Evolutionary conservation across 2,888 invertebrate species (phyloP).

Genomic region (Fissipunctia ypsillon): DNA sequence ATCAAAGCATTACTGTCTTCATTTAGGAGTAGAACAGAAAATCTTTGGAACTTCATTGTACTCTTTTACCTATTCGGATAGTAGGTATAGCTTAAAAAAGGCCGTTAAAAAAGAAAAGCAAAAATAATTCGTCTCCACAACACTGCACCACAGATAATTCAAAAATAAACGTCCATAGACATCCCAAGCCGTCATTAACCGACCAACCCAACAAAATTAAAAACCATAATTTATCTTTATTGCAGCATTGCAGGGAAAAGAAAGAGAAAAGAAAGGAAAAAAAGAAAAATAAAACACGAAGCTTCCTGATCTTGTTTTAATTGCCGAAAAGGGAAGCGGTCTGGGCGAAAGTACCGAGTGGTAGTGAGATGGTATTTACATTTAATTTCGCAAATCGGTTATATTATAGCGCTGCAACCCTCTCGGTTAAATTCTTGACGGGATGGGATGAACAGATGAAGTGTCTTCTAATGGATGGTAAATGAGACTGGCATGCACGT

Average conservation of each 20-base stretch:
- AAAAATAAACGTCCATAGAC: slow-evolving; percentile 50
- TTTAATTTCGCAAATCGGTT: slow-evolving; percentile 78
- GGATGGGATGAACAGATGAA: slow-evolving; percentile 51
- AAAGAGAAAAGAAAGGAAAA: slow-evolving; percentile 67
- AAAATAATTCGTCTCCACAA: slow-evolving; percentile 8
- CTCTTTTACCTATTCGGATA: not conserved
- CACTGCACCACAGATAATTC: slow-evolving; percentile 35
- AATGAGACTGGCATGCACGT: slow-evolving; percentile 22
- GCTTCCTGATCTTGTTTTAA: slow-evolving; percentile 82
- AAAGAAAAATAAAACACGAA: slow-evolving; percentile 67
- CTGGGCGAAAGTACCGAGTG: slow-evolving; percentile 64
- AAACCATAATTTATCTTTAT: slow-evolving; percentile 88
- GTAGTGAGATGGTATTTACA: slow-evolving; percentile 67
- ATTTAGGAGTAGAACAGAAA: too few relatives aligned
- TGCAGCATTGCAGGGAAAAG: slow-evolving; percentile 74
- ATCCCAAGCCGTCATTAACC: slow-evolving; percentile 59
- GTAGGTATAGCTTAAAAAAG: too few relatives aligned
- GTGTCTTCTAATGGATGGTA: slow-evolving; percentile 44
- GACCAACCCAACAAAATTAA: slow-evolving; percentile 80
- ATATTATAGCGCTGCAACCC: slow-evolving; percentile 66
- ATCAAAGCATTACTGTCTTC: not conserved
- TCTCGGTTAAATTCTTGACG: slow-evolving; percentile 63
- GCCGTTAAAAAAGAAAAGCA: not conserved
- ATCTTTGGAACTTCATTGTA: not conserved
- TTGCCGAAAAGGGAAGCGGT: slow-evolving; percentile 77